Base-by-base conservation (phyloP, 2,113 vertebrate species). In the Cynoglossus semilaevis region DNA sequence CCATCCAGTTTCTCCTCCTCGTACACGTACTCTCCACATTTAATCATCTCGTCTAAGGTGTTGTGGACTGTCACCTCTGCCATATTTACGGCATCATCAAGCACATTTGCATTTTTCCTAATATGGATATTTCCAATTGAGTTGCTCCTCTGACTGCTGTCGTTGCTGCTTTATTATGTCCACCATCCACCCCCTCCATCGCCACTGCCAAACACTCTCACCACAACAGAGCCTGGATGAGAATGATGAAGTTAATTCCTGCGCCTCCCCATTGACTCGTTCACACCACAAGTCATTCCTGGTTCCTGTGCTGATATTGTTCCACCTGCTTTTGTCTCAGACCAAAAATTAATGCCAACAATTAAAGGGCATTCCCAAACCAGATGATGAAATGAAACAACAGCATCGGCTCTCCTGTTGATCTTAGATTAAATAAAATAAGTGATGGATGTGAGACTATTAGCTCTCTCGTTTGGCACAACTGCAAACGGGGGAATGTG, bases 41-140 rank as follows among this genome's bases (percentile, higher is more conserved):
- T 90, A 91, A 91, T 92, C 88, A 89, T 87, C 66, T 55, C 61
- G 45, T 29, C 85, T 67, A 69, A 79, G 87, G 85, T 85, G 86
- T 88, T 82, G 88, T 88, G 84, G 72, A 77, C 88, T 83, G 84
- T 88, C 88, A 84, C 68, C 63, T 61, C 68, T 57, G 9, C 56
- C 38, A 51, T 85, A 92, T 91, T 91, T 92, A 91, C 87, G 81
- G 74, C 73, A 52, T 85, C 87, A 87, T 90, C 90, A 88, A 73
- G 70, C 13, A 51, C 77, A 90, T 91, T 91, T 90, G 90, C 90
- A 88, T 91, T 87, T 86, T 86, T 71, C 87, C 88, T 88, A 89
- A 90, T 91, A 89, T 85, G 86, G 85, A 86, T 80, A 88, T 88
- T 90, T 91, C 76, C 88, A 88, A 89, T 90, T 89, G 88, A 88